Evolutionary conservation across 2,797 vertebrate genomes (phyloP).

Genomic region (Myiothlypis coronata): DNA sequence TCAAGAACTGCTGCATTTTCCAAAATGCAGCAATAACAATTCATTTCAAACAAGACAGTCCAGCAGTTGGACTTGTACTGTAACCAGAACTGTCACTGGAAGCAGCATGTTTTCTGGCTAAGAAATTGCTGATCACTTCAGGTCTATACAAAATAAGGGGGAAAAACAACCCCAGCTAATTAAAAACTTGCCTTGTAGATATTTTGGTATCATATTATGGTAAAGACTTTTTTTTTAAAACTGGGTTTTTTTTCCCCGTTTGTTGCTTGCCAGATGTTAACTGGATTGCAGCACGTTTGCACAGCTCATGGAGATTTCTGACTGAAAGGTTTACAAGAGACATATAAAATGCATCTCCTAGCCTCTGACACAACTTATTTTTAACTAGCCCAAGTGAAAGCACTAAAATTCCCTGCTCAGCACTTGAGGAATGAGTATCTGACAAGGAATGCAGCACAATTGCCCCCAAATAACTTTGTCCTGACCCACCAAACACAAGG

Average conservation of each 20-base stretch:
- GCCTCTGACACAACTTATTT: not conserved
- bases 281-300: constrained; percentile 4
- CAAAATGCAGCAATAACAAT: not conserved
- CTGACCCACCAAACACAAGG: constrained; percentile 29
- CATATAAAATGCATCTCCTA: constrained; percentile 15
- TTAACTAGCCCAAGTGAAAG: not conserved
- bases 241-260: not conserved
- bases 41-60: not conserved
- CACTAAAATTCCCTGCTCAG: not conserved
- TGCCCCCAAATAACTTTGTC: constrained; percentile 42
- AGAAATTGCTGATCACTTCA: not conserved
- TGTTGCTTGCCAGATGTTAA: constrained; percentile 45
- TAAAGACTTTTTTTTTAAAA: not conserved
- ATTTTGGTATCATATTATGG: no score
- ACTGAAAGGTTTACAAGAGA: constrained; percentile 26
- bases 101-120: not conserved
- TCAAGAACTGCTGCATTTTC: not conserved
- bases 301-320: constrained; percentile 43
- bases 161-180: not conserved
- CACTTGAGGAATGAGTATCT: constrained; percentile 15
- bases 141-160: not conserved
- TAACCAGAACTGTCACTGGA: not conserved
- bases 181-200: constrained; percentile 4
- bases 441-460: constrained; percentile 39
- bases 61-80: not conserved